These are phyloP conservation scores for Sipunculus nudus DNA, from an alignment of 2,888 invertebrate genomes.

Conservation along the genomic window DNA sequence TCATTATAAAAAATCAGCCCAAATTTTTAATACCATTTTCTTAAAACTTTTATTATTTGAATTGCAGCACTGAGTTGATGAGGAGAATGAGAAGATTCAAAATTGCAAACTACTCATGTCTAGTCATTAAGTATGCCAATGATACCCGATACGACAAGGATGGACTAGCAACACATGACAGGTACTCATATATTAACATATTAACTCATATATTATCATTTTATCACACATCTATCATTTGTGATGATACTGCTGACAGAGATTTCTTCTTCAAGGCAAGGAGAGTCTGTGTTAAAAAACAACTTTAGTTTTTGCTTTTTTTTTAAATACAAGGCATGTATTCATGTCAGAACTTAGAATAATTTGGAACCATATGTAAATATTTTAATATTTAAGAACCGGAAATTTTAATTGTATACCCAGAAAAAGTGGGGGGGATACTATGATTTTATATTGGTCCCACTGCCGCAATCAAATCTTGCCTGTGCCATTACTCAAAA, in stretches of 20 bases:
- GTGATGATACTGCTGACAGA: no score
- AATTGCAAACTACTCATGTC: slow-evolving; percentile 69
- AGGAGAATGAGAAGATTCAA: slow-evolving; percentile 70
- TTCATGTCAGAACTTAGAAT: no score
- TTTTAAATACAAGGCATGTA: no score
- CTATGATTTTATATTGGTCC: no score
- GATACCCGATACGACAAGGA: slow-evolving; percentile 68
- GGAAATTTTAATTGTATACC: no score
- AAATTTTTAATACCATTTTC: no score
- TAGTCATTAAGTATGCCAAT: slow-evolving; percentile 70
- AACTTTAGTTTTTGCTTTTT: no score
- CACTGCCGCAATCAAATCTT: no score
- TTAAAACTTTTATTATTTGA: background rate
- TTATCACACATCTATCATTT: background rate
- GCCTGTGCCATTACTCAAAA: no score
- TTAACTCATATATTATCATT: background rate
- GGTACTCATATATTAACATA: slow-evolving; percentile 42
- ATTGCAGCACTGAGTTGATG: slow-evolving; percentile 69
- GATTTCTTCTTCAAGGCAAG: background rate
- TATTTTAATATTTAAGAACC: no score
- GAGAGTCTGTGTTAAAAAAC: background rate
- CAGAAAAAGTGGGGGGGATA: no score
- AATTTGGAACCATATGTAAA: no score
- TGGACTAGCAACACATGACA: slow-evolving; percentile 69
- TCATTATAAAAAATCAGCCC: background rate